Evolutionary conservation across 2,797 vertebrate genomes (phyloP).

Genomic region (Valencia hispanica): DNA sequence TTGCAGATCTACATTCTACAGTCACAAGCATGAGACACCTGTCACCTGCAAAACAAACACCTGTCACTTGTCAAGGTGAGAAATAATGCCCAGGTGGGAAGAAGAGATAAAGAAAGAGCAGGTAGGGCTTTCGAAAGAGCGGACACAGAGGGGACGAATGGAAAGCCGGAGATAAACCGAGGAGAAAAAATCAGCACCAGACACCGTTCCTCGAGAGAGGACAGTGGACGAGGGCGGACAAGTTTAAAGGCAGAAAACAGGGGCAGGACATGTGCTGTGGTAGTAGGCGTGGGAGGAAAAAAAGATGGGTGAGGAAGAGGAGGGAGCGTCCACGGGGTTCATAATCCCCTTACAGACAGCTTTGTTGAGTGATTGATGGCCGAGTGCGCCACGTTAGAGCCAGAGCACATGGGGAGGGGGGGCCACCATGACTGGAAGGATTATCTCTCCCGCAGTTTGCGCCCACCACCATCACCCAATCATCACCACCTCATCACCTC

Average conservation of each 20-base stretch:
- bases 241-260: slow-evolving; percentile 42
- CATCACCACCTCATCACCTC: slow-evolving; percentile 49
- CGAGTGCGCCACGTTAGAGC: slow-evolving; percentile 71
- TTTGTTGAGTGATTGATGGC: slow-evolving; percentile 86
- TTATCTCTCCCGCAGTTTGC: slow-evolving; percentile 73
- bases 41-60: slow-evolving; percentile 37
- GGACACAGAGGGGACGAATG: slow-evolving; percentile 58
- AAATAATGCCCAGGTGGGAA: slow-evolving; percentile 49
- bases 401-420: slow-evolving; percentile 24
- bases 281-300: background rate
- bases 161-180: slow-evolving; percentile 69
- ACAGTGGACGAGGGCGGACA: slow-evolving; percentile 44
- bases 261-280: slow-evolving; percentile 17
- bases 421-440: slow-evolving; percentile 70
- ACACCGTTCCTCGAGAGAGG: slow-evolving; percentile 50
- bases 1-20: background rate
- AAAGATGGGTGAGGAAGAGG: slow-evolving; percentile 34
- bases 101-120: slow-evolving; percentile 60
- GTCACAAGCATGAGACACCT: slow-evolving; percentile 7
- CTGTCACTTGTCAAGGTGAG: slow-evolving; percentile 61
- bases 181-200: slow-evolving; percentile 55
- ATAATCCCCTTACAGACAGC: slow-evolving; percentile 84
- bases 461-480: slow-evolving; percentile 14
- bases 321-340: slow-evolving; percentile 60
- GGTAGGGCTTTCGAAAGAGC: slow-evolving; percentile 43